A percentile compares a stretch with the other conserved stretches of the same genome.
Conservation (phyloP, 1,140 invertebrate genomes). For the Metopolophium dirhodum region DNA sequence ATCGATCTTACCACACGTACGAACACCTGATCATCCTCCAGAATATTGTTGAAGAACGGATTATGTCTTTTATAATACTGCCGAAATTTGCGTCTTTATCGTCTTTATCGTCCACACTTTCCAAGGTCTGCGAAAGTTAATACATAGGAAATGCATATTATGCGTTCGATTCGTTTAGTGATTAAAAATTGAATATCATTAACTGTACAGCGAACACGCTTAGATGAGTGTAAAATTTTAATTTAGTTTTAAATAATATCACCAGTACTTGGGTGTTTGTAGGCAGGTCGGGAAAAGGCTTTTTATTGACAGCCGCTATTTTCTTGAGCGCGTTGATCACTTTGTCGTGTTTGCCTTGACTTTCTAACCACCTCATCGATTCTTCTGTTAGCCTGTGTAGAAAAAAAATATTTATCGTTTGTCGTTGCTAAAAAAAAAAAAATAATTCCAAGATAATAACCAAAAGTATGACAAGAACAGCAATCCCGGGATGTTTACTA, state of each 20-base stretch:
- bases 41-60: not conserved
- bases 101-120: not conserved
- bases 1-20: conserved; percentile 1
- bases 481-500: conserved; percentile 64
- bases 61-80: not conserved
- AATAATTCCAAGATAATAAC: not conserved
- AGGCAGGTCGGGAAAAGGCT: conserved; percentile 63
- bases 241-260: not conserved
- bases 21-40: conserved; percentile 42
- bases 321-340: conserved; percentile 66
- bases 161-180: not conserved
- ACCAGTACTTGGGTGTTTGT: not conserved
- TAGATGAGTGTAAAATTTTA: not conserved
- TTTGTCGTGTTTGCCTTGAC: conserved; percentile 65
- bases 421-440: not conserved
- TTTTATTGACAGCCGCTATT: conserved; percentile 67
- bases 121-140: not conserved
- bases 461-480: conserved; percentile 43
- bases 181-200: not conserved
- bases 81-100: not conserved
- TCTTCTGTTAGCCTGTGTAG: conserved; percentile 67
- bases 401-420: not conserved
- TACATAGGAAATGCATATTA: not conserved
- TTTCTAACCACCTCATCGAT: conserved; percentile 70
- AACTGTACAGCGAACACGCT: not conserved